Evolutionary conservation across 1,140 invertebrate species (phyloP), one percentile per base, ranked within the genome.

Genomic region (Globodera rostochiensis): DNA sequence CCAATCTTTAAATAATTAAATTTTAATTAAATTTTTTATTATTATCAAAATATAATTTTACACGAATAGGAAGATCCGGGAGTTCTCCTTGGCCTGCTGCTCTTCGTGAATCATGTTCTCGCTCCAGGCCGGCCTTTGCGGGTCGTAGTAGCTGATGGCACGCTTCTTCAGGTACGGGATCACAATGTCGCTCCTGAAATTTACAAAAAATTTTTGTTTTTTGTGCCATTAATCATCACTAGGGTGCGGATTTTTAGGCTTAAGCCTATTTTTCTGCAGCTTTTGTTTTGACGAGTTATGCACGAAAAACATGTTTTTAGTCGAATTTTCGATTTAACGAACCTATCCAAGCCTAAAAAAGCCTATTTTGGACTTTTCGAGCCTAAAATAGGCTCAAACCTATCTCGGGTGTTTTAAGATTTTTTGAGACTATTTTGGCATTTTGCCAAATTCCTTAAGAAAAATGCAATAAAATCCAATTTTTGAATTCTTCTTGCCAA

Each of bases 81-180:
- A 89, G 69, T 89, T 86, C 74, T 89, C 87, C 82, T 88, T 88
- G 5, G 87, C 87, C 36, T 84, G 81, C 25, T 71, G 67, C 73
- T 88, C 87, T 74, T 88, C 87, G 69, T 85, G 80, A 77, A 88
- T 88, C 88, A 89, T 88, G 67, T 89, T 87, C 75, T 89, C 88
- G 70, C 76, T 83, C 88, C 88, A 89, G 8, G 81, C 85, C 15
- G 83, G 83, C 64, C 88, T 70, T 64, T 89, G 88, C 3, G 88
- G 88, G 69, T 89, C 88, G 77, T 89, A 89, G 75, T 89, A 89
- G 45, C 85, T 85, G 74, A 89, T 90, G 46, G 60, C 64, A 13
- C 85, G 84, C 66, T 89, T 89, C 71, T 89, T 90, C 15, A 89
- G 81, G 79, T 90, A 90, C n/a, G 88, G 88, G 74, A 89, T 90